A percentile compares a stretch with the other conserved stretches of the same genome.
These are phyloP conservation scores for Galerucella calmariensis DNA, from an alignment of 2,888 invertebrate genomes.

Conservation along the genomic window DNA sequence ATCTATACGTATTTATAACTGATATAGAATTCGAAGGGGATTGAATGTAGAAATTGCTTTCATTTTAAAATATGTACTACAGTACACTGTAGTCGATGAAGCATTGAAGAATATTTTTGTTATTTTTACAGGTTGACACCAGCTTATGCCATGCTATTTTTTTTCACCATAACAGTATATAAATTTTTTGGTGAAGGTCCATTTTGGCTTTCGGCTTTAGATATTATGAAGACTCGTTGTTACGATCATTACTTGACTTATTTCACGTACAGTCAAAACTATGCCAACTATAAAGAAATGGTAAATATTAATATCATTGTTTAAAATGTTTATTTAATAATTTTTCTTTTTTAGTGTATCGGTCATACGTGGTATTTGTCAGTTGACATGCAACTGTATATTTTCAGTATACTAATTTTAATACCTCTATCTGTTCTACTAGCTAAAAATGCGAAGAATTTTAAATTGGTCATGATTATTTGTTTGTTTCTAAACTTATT, in stretches of 20 bases:
- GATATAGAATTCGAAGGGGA: too few relatives aligned
- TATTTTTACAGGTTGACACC: constrained; percentile 47
- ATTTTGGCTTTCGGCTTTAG: constrained; percentile 44
- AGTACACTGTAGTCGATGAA: not conserved
- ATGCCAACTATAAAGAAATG: constrained; percentile 49
- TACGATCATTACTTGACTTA: constrained; percentile 60
- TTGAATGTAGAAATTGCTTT: too few relatives aligned
- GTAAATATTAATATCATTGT: constrained; percentile 33
- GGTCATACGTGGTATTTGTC: constrained; percentile 61
- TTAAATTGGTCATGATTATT: constrained; percentile 43
- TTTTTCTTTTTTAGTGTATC: constrained; percentile 55
- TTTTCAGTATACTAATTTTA: constrained; percentile 57
- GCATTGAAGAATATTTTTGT: not conserved
- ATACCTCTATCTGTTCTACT: constrained; percentile 52
- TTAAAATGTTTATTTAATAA: not conserved
- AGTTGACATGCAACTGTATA: constrained; percentile 62
- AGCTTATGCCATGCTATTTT: constrained; percentile 45
- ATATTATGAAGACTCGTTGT: constrained; percentile 51
- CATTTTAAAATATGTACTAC: too few relatives aligned
- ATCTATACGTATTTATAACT: too few relatives aligned
- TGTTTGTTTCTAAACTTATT: constrained; percentile 44
- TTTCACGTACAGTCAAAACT: constrained; percentile 64
- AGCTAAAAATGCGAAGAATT: constrained; percentile 37
- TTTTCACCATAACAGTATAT: constrained; percentile 36
- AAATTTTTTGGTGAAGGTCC: constrained; percentile 44